These are phyloP conservation scores for Spilarctia lutea DNA, from an alignment of 2,888 invertebrate species.

Conservation along the genomic window DNA sequence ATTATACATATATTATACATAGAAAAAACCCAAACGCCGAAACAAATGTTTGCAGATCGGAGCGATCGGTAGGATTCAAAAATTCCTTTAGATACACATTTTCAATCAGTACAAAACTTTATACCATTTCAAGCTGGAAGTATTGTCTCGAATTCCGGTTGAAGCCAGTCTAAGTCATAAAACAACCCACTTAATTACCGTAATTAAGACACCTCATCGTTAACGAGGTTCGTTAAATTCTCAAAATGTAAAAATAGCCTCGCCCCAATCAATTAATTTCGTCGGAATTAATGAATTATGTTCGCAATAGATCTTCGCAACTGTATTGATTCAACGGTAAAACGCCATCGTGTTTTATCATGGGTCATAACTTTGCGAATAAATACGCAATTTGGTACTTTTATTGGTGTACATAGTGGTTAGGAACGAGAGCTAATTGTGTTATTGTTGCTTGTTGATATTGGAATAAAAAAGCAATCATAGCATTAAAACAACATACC, in stretches of 20 bases:
- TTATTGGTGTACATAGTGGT: constrained; percentile 62
- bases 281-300: constrained; percentile 39
- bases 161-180: neutral
- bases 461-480: neutral
- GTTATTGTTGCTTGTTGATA: constrained; percentile 15
- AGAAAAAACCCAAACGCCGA: too few species aligned
- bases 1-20: too few species aligned
- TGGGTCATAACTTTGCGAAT: constrained; percentile 73
- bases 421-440: constrained; percentile 7
- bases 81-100: neutral
- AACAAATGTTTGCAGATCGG: too few species aligned
- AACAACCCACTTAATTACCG: constrained; percentile 11
- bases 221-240: constrained; percentile 34
- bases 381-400: constrained; percentile 72
- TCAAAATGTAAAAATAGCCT: constrained; percentile 33
- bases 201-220: constrained; percentile 29
- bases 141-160: neutral
- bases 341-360: constrained; percentile 70
- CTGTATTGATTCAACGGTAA: constrained; percentile 75
- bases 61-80: too few species aligned
- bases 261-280: constrained; percentile 38
- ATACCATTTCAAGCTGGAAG: neutral
- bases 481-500: neutral
- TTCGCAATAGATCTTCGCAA: constrained; percentile 25
- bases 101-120: neutral